Evolutionary conservation across 2,113 vertebrate genomes (phyloP), one percentile per base, ranked within the genome.

Genomic region (Lucifuga dentata): DNA sequence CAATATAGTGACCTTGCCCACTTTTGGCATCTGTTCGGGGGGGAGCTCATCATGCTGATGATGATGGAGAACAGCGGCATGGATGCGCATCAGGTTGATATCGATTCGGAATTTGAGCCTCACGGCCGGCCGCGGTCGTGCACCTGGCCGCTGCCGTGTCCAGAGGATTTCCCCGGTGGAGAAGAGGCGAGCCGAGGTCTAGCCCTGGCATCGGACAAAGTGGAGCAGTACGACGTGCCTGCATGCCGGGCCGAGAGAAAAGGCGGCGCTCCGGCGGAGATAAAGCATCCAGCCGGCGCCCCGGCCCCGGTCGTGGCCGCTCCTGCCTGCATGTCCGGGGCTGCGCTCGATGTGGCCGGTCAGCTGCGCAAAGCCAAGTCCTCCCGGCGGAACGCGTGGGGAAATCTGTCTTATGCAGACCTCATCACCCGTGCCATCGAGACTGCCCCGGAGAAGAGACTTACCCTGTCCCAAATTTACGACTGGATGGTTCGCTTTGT

Each of bases 401-500:
- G 97, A 15, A 98, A 98, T 92, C 95, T 97, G 88, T 98, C 97
- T 10, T 98, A 98, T 65, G 97, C 97, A 79, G 97, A 98, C 83
- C 96, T 98, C 84, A 98, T 98, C 91, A 98, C 97, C 87, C 95
- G 95, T 81, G 97, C 97, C 91, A 98, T 98, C 80, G 97, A 98
- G 92, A 98, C 96, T 92, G 92, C 95, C 16, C 95, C 96, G 23
- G 97, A 98, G 86, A 96, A 97, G 93, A 93, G 97, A 61, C 95
- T 98, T 88, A 98, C 97, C 49, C 93, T 98, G 83, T 98, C 97
- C 2, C 97, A 98, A 82, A 98, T 98, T 78, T 98, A 98, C 73
- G 97, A 98, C 93, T 98, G 97, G 97, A 98, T 98, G 97, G 97
- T 98, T 82, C 95, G 96, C 81, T 98, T 95, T 90, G 96, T 98